These are phyloP conservation scores for Colletes latitarsis DNA, from an alignment of 1,140 invertebrate genomes.

Conservation along the genomic window DNA sequence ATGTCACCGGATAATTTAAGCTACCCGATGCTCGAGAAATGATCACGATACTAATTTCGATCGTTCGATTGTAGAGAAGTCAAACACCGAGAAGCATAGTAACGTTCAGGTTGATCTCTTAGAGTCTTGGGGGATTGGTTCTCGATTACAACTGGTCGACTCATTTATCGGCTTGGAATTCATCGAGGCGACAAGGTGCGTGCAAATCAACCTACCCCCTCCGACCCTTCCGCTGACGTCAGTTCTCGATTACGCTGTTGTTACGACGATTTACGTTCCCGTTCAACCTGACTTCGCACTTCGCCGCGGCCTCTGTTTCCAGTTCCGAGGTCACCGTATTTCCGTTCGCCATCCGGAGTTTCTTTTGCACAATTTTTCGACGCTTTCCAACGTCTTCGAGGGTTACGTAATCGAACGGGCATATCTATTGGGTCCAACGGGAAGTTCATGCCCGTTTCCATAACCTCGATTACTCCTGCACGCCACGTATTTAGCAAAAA, in stretches of 20 bases:
- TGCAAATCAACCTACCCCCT: neutral
- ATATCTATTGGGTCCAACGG: neutral
- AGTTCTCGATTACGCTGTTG: slow-evolving; percentile 28
- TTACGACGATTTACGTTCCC: slow-evolving; percentile 27
- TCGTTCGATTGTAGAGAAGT: too few species aligned
- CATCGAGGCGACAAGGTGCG: slow-evolving; percentile 17
- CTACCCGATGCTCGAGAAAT: too few species aligned
- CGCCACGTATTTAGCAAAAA: too few species aligned
- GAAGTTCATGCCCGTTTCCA: too few species aligned
- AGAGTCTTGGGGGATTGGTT: neutral
- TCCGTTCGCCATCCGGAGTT: neutral
- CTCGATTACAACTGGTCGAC: slow-evolving; percentile 34
- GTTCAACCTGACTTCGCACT: slow-evolving; percentile 7
- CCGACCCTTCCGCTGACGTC: slow-evolving; percentile 18
- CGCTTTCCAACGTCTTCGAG: neutral
- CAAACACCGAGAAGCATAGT: neutral
- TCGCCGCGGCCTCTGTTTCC: slow-evolving; percentile 1
- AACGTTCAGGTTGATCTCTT: neutral
- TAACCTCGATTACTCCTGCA: too few species aligned
- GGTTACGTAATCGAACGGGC: slow-evolving; percentile 18
- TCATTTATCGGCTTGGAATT: slow-evolving; percentile 8
- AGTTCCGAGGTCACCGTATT: slow-evolving; percentile 21
- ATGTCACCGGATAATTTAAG: too few species aligned
- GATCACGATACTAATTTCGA: too few species aligned
- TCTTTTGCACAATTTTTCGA: neutral